Evolutionary conservation across 2,888 invertebrate species (phyloP), one percentile per base, ranked within the genome.

Genomic region (Ophion obscuratus): DNA sequence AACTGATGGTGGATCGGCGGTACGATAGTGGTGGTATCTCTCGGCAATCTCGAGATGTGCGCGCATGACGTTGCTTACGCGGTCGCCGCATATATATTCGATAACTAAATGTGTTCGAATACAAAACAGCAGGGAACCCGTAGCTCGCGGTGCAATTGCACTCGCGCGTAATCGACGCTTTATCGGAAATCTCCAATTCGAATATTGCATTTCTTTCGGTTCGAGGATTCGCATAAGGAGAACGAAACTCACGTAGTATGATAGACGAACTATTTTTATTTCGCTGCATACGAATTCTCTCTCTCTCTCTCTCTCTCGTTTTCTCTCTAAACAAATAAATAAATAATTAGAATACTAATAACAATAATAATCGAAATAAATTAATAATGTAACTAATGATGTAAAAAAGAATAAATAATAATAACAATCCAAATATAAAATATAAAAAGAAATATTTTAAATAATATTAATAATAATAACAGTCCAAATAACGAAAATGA

Each of bases 111-210:
- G 47, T 31, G 68, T 20, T 61, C 75, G 61, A 67, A 68, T 62
- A 62, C 61, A 62, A 75, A 61, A 68, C 66, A 53, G 17, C 5
- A 14, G n/a, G 14, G 10, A 31, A n/a, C 67, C 44, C 44, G 77
- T 9, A 17, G 66, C 62, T 77, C 27, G 61, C 62, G 20, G 11
- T 76, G 57, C 76, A 76, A 78, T 36, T 17, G 68, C 76, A 57
- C 24, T 31, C 68, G 59, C 31, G 53, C 11, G 44, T 61, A 47
- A 67, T 68, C 70, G 53, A 17, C 47, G 40, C 27, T 3, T 1
- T 36, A 70, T 76, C 82, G 76, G 17, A 75, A 82, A 82, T 82
- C 71, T 82, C 68, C 53, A 66, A 76, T 71, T 76, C 82, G 74
- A 81, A 75, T 81, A 10, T 44, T 47, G 27, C 44, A 67, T 20